Conservation (phyloP, 1,140 invertebrate genomes). For the Euglossa dilemma region DNA sequence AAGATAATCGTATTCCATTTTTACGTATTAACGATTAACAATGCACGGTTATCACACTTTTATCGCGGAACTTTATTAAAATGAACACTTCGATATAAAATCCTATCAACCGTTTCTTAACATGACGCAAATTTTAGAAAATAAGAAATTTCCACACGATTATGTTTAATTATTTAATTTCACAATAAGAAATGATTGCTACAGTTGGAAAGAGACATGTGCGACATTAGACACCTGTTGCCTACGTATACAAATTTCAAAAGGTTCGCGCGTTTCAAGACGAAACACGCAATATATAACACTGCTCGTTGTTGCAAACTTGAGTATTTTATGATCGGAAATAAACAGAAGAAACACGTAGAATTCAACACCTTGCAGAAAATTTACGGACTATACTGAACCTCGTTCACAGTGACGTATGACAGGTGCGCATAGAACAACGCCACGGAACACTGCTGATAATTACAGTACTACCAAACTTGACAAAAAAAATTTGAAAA, state of each 20-base stretch:
- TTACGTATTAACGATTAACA: not conserved
- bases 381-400: conserved; percentile 26
- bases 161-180: not conserved
- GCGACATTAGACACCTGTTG: conserved; percentile 65
- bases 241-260: conserved; percentile 58
- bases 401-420: conserved; percentile 5
- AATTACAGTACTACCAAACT: conserved; percentile 39
- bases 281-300: not conserved
- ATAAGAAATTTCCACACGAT: not conserved
- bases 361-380: conserved; percentile 3
- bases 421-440: conserved; percentile 32
- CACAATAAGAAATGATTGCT: not conserved
- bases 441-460: conserved; percentile 16
- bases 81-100: not conserved
- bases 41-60: not conserved
- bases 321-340: not conserved
- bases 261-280: conserved; percentile 39
- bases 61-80: not conserved
- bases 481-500: conserved; percentile 8
- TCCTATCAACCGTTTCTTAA: not conserved
- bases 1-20: conserved; percentile 96
- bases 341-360: not conserved
- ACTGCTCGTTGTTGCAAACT: not conserved
- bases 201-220: conserved; percentile 14
- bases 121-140: not conserved